Evolutionary conservation across 2,888 invertebrate genomes (phyloP), one percentile per base, ranked within the genome.

Genomic region (Leucophenga montana): DNA sequence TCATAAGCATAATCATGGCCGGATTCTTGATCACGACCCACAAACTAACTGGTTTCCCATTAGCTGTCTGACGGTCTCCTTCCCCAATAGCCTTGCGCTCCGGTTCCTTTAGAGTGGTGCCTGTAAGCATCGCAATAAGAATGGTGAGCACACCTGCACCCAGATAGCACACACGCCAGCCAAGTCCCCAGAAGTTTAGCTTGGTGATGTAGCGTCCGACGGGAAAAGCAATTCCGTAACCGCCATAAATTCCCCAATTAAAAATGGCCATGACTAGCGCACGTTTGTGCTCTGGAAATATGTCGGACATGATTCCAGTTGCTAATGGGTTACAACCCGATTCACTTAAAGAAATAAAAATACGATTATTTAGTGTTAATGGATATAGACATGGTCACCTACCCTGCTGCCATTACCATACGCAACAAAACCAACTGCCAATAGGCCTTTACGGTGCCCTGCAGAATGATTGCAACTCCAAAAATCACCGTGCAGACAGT

Each of bases 161-260:
- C 82, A 95, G 93, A 88, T 95, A 96, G 70, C 95, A 94, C 0
- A 94, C 90, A 74, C 96, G 91, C 96, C 96, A 96, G 57, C 95
- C 94, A 90, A 95, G 87, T 74, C 92, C 92, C 91, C 93, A 94
- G 71, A 94, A 91, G 81, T 96, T 93, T 54, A 93, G 76, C 33
- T 91, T 90, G 0, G 96, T 95, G 14, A 96, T 91, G 80, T 96
- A 96, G 77, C 96, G 92, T 0, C 97, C 97, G 5, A 97, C 94
- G 0, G 97, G 97, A 86, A 97, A 97, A 0, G 97, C 95, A 75
- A 97, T 93, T 59, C 97, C 97, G 80, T 97, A 97, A 2, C 97
- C 97, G 44, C 97, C 95, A 85, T 97, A 97, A 77, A 97, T 97
- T 13, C 97, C 97, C 97, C 97, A 97, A 89, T 97, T 97, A 90